Evolutionary conservation across 1,140 invertebrate genomes (phyloP).

Genomic region (Aradophagus sp.): DNA sequence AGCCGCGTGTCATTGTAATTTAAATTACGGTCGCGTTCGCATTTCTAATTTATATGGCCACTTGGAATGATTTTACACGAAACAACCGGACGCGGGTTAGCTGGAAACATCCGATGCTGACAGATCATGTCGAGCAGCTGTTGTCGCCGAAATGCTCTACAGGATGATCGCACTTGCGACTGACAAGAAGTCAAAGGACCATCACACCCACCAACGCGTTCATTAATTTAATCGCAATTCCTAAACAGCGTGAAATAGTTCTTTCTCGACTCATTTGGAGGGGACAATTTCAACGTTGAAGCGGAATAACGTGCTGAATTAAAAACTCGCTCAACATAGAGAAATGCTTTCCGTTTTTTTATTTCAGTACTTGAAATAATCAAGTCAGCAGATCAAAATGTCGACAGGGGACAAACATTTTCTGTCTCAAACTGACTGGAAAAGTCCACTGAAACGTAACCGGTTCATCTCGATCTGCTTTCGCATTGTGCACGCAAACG

Average conservation of each 20-base stretch:
- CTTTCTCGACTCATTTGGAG: too few relatives aligned
- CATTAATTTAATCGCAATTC: conserved; percentile 25
- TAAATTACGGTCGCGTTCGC: not conserved
- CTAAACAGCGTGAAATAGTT: too few relatives aligned
- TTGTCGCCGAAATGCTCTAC: conserved; percentile 36
- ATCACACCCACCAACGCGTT: conserved; percentile 1
- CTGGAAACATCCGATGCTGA: conserved; percentile 39
- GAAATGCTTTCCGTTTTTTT: too few relatives aligned
- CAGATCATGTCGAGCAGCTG: conserved; percentile 41
- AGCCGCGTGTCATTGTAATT: conserved; percentile 1
- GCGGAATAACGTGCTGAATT: too few relatives aligned
- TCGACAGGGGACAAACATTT: too few relatives aligned
- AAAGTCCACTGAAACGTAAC: too few relatives aligned
- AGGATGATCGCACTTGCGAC: conserved; percentile 40
- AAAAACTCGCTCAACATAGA: too few relatives aligned
- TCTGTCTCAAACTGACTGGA: too few relatives aligned
- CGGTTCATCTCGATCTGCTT: too few relatives aligned
- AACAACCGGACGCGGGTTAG: conserved; percentile 10
- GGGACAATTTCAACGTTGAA: too few relatives aligned
- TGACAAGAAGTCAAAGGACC: conserved; percentile 44
- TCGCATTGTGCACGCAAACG: not conserved
- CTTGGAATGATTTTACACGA: conserved; percentile 26
- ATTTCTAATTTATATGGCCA: conserved; percentile 20
- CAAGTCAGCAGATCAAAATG: too few relatives aligned
- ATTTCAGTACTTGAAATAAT: too few relatives aligned